A percentile compares a stretch with the other conserved stretches of the same genome.
phyloP scores from a whole-genome alignment of 2,113 vertebrate genomes.

The Buteo buteo region DNA sequence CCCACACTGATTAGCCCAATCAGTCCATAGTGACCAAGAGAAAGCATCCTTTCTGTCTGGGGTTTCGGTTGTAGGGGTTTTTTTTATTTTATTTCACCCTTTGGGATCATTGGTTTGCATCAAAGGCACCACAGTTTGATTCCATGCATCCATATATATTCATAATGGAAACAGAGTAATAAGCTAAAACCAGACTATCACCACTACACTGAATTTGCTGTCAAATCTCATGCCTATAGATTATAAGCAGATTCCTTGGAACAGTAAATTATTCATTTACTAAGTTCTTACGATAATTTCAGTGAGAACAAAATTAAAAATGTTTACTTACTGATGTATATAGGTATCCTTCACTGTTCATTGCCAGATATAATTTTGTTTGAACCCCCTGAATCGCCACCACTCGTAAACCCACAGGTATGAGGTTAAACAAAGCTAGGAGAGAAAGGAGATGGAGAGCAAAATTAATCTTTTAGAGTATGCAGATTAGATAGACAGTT shows the following conservation, averaged over 20 bases:
- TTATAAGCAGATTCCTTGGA: background rate
- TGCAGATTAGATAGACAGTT: background rate
- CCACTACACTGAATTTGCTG: background rate
- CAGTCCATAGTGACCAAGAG: background rate
- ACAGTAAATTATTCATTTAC: background rate
- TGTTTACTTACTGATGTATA: slow-evolving; percentile 93
- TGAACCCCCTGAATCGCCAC: slow-evolving; percentile 99
- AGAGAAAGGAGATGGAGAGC: slow-evolving; percentile 42
- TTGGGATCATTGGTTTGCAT: background rate
- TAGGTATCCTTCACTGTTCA: slow-evolving; percentile 98
- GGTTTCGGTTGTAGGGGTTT: background rate
- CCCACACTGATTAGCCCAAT: background rate
- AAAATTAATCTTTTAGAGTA: slow-evolving; percentile 3
- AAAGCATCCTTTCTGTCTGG: background rate
- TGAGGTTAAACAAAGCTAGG: slow-evolving; percentile 97
- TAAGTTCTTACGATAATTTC: background rate
- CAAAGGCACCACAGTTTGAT: background rate
- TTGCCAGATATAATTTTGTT: slow-evolving; percentile 96
- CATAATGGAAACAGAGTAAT: background rate
- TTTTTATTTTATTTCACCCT: background rate
- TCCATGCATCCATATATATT: background rate
- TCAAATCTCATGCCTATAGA: background rate
- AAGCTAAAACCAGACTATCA: background rate
- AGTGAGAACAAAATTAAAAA: background rate
- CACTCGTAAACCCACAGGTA: slow-evolving; percentile 97